Evolutionary conservation across 2,888 invertebrate genomes (phyloP).

Genomic region (Melipona bicolor): DNA sequence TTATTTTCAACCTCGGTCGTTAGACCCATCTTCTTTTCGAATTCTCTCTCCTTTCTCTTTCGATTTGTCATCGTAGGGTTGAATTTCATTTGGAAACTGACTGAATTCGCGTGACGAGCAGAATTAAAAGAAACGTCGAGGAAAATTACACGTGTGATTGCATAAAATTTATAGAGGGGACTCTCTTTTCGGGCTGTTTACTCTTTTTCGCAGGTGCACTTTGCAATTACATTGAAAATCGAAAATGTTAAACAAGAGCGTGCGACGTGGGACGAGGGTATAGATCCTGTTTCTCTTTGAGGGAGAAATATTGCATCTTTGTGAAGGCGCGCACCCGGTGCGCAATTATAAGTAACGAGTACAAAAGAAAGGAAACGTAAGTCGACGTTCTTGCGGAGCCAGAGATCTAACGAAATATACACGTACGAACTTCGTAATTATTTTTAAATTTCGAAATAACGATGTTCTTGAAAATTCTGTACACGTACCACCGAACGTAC

Average conservation of each 20-base stretch:
- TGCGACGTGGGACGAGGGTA: background rate
- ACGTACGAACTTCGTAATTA: background rate
- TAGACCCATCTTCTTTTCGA: too few species aligned
- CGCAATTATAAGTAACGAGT: background rate
- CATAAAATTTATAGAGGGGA: too few species aligned
- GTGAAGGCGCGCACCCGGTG: background rate
- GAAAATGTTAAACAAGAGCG: background rate
- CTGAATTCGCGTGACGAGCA: too few species aligned
- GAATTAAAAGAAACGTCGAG: too few species aligned
- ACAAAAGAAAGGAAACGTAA: background rate
- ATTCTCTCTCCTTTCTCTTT: too few species aligned
- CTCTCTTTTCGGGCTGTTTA: too few species aligned
- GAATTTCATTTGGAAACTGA: too few species aligned
- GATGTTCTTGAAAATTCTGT: background rate
- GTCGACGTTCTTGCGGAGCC: background rate
- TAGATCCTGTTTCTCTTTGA: background rate
- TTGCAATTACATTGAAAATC: background rate
- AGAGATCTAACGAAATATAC: background rate
- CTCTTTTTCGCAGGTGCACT: too few species aligned
- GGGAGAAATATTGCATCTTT: background rate
- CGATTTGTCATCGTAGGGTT: too few species aligned
- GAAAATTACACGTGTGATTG: too few species aligned
- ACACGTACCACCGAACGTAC: background rate
- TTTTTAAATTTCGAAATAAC: background rate
- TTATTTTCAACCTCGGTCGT: too few species aligned